These are phyloP conservation scores for Lasioglossum lativentre DNA, from an alignment of 2,888 invertebrate species.

Conservation along the genomic window DNA sequence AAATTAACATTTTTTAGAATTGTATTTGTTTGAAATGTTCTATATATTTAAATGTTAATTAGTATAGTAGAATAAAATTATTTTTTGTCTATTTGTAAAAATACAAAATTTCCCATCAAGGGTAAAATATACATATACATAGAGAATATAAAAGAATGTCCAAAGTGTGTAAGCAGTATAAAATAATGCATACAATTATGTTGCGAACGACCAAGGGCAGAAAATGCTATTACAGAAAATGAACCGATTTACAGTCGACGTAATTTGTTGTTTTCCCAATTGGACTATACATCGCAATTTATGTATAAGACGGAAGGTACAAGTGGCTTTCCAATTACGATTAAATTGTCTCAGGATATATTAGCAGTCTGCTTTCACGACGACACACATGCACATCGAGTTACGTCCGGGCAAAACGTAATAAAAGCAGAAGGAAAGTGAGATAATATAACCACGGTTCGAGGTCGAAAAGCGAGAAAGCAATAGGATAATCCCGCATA, in stretches of 20 bases:
- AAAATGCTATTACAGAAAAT: neutral
- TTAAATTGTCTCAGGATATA: neutral
- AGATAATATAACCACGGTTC: neutral
- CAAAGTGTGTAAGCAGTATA: neutral
- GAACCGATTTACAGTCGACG: neutral
- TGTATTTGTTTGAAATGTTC: too few relatives aligned
- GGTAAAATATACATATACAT: neutral
- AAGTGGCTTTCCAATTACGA: neutral
- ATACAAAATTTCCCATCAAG: neutral
- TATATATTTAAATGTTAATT: too few relatives aligned
- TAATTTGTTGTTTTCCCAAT: constrained; percentile 5
- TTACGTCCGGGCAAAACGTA: neutral
- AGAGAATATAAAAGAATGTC: neutral
- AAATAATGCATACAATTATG: neutral
- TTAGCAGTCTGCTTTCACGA: neutral
- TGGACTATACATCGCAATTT: neutral
- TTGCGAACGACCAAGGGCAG: neutral
- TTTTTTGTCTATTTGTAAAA: neutral
- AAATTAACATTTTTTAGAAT: too few relatives aligned
- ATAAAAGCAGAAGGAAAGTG: constrained; percentile 8
- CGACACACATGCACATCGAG: neutral
- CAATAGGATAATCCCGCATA: neutral
- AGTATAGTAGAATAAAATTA: too few relatives aligned
- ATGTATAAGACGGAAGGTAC: neutral
- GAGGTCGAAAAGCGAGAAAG: neutral